Evolutionary conservation across 2,797 vertebrate genomes (phyloP).

Genomic region (Botia kubotai): DNA sequence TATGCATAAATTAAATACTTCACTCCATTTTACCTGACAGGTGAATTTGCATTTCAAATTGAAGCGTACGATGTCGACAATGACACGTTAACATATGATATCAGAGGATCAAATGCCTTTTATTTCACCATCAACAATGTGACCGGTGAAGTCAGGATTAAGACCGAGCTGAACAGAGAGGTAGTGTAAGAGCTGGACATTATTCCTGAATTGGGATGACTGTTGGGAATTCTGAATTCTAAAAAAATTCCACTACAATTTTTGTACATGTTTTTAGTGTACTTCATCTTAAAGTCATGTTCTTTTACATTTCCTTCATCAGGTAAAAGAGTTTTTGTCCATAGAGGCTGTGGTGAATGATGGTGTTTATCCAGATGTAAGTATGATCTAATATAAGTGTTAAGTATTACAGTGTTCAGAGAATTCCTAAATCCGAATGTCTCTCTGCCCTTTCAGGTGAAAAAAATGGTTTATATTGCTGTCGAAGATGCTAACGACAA

Average conservation of each 20-base stretch:
- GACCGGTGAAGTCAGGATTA: slow-evolving; percentile 71
- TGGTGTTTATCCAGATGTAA: slow-evolving; percentile 24
- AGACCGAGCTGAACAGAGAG: slow-evolving; percentile 75
- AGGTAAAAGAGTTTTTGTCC: slow-evolving; percentile 19
- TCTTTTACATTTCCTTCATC: slow-evolving; percentile 52
- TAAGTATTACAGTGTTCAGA: not conserved
- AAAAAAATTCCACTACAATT: not conserved
- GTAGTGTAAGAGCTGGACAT: slow-evolving; percentile 66
- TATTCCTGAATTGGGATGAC: not conserved
- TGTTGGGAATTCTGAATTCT: not conserved
- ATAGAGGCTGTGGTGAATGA: slow-evolving; percentile 26
- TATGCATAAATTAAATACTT: not conserved
- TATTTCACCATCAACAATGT: slow-evolving; percentile 53
- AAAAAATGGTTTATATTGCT: slow-evolving; percentile 29
- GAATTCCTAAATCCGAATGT: not conserved
- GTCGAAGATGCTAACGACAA: slow-evolving; percentile 86
- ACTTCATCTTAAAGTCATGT: too few relatives aligned
- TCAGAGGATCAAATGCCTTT: slow-evolving; percentile 39
- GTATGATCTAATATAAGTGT: not conserved
- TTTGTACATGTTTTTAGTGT: too few relatives aligned
- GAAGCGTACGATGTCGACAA: slow-evolving; percentile 66
- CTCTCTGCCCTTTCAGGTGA: slow-evolving; percentile 55
- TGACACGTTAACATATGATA: slow-evolving; percentile 68
- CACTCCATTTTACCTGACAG: slow-evolving; percentile 69
- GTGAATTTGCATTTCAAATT: slow-evolving; percentile 73